Base-by-base conservation (phyloP, 2,888 invertebrate species). In the Tipula lateralis region DNA sequence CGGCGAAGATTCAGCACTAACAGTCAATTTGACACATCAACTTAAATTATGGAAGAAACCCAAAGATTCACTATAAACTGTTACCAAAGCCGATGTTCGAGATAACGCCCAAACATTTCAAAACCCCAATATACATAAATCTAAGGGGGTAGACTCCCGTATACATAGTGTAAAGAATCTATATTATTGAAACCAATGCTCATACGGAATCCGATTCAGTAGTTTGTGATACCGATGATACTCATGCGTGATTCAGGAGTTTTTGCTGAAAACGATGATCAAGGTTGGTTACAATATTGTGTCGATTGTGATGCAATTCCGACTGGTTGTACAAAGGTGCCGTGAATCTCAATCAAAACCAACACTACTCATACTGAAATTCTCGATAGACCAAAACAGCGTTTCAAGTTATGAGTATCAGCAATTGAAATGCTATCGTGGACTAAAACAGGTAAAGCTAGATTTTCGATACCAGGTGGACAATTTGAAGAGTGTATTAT, bases 141-240 rank as follows among this genome's bases (percentile, higher is more conserved):
- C 95, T 95, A 24, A 92, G 95, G 87, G 96, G 96, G 30, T 96
- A 96, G 96, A 96, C 96, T 88, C 96, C 96, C 19, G 95, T n/a
- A n/a, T 96, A n/a, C 92, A 95, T 86, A 96, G 96, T 88, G 96
- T 96, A n/a, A n/a, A 7, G 96, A 96, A 9, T 96, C 96, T n/a
- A n/a, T 29, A 94, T 96, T 84, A 94, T 92, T 1, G 96, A 95
- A 1, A 95, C 95, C 87, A 96, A 96, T 90, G 96, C 94, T n/a
- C 95, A 96, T 89, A 95, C 96, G 2, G 96, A 96, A 88, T 94
- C 95, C 86, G 96, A 96, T 88, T 95, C 95, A 84, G 93, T 95
- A 88, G 94, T 95, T 9, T 96, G 95, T 89, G 95, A 95, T 91
- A 93, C 94, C 3, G 96, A 93, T 87, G 91, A 91, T 9, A 91